Evolutionary conservation across 2,113 vertebrate species (phyloP), one percentile per base, ranked within the genome.

Genomic region (Hippocampus comes): DNA sequence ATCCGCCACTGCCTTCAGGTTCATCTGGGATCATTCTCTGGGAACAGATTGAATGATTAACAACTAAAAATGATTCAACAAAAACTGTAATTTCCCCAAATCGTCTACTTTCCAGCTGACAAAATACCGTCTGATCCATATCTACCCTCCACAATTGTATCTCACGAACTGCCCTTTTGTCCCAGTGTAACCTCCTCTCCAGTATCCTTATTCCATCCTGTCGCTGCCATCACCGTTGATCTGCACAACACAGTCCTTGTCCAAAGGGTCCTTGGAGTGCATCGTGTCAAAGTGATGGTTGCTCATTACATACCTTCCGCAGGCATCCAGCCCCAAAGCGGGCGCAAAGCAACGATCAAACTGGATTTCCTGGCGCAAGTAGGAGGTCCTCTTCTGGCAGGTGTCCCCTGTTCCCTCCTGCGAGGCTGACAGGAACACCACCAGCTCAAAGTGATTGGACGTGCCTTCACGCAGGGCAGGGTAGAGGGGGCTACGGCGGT

Each of bases 301-400:
- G 89, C 90, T 95, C 86, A 96, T 91, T 68, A 91, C 91, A 80
- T 96, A 97, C 70, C 94, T 92, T 0, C 96, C 95, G 72, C 91
- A 93, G 71, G 90, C 84, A 10, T 92, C 93, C 80, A 93, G 85
- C 66, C 88, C 91, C 59, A 95, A 69, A 34, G 94, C 88, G 0
- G 95, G 82, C 30, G 94, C 87, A 34, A 99, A 99, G 71, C 87
- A 84, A 18, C 95, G 95, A 61, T 94, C 90, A 74, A 94, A 89
- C 82, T 94, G 89, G 82, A 99, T 98, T 91, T 99, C 97, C 1
- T 94, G 94, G 0, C 94, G 92, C 21, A 98, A 89, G 71, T 98
- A 99, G 66, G 97, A 99, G 38, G 97, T 98, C 89, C 95, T 96
- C 87, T 95, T 95, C 72, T 98, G 96, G 76, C 95, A 98, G 0